These are phyloP conservation scores for Watsonalla cultraria DNA, from an alignment of 2,888 invertebrate genomes.

Conservation along the genomic window DNA sequence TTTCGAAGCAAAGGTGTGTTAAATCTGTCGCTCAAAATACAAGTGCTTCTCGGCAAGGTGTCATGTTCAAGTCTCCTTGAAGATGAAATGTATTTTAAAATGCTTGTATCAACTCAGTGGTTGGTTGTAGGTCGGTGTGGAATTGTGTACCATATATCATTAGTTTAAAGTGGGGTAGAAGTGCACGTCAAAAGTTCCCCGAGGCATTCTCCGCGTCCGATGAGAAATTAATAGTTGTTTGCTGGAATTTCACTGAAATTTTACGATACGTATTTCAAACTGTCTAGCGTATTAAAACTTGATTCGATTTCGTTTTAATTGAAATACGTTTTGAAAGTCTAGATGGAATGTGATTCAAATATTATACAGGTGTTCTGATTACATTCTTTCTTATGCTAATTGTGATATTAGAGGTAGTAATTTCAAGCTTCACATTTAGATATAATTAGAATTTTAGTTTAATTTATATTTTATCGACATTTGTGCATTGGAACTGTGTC, in stretches of 20 bases:
- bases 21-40: too few species aligned
- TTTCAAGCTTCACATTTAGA: too few species aligned
- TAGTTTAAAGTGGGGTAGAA: conserved; percentile 22
- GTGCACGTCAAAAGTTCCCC: conserved; percentile 20
- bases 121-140: conserved; percentile 1
- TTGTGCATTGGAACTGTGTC: too few species aligned
- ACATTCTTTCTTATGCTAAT: too few species aligned
- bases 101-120: not conserved
- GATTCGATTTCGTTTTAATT: not conserved
- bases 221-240: conserved; percentile 44
- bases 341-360: too few species aligned
- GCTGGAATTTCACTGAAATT: conserved; percentile 16
- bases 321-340: not conserved
- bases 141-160: conserved; percentile 24
- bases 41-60: too few species aligned
- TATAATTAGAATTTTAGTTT: too few species aligned
- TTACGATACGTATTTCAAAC: conserved; percentile 1
- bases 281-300: not conserved
- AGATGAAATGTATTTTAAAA: conserved; percentile 23
- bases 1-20: too few species aligned
- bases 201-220: conserved; percentile 17
- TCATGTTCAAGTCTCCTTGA: conserved; percentile 7
- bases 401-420: too few species aligned
- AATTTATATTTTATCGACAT: too few species aligned
- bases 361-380: too few species aligned